Evolutionary conservation across 2,797 vertebrate genomes (phyloP), one percentile per base, ranked within the genome.

Genomic region (Syndactyla subalaris): DNA sequence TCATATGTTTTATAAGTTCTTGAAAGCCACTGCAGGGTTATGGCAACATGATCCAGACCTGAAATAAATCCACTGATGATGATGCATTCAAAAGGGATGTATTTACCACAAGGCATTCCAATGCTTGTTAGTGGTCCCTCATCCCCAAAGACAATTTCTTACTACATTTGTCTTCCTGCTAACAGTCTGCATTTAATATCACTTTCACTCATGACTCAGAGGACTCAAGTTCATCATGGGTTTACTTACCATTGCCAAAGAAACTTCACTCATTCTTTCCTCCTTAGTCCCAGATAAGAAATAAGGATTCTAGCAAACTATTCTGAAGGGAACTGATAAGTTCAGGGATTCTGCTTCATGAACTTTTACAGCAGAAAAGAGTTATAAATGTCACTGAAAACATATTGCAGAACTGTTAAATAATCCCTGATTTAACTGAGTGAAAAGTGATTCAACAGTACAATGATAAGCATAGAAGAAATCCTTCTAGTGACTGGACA

Each of bases 1-100:
- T 92, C 21, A 15, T 82, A 52, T 52, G 32, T 88, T 86, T 93
- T 92, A 73, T 86, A 82, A 92, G 38, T 71, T 84, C n/a, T 86
- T 90, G 92, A 86, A 90, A 93, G 48, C 9, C 55, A 46, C 65
- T 88, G 26, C 43, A 36, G 67, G 41, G 23, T 70, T 93, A 73
- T 16, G 62, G 32, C 46, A 88, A 78, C 27, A 19, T 73, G 39
- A 88, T 65, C 74, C 32, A 85, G 74, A 79, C 23, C 29, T 86
- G 36, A 67, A 84, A 59, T 90, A 95, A 93, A 66, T 36, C 27
- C 18, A 43, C 45, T 14, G 29, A 27, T 83, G 68, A 77, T 88
- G 63, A 70, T 71, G 45, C 41, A 46, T 89, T 93, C 45, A 70
- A 63, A 74, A 94, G 4, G 57, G 58, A 72, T 82, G 22, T 57